Evolutionary conservation across 2,888 invertebrate species (phyloP).

Genomic region (Frankliniella intonsa): DNA sequence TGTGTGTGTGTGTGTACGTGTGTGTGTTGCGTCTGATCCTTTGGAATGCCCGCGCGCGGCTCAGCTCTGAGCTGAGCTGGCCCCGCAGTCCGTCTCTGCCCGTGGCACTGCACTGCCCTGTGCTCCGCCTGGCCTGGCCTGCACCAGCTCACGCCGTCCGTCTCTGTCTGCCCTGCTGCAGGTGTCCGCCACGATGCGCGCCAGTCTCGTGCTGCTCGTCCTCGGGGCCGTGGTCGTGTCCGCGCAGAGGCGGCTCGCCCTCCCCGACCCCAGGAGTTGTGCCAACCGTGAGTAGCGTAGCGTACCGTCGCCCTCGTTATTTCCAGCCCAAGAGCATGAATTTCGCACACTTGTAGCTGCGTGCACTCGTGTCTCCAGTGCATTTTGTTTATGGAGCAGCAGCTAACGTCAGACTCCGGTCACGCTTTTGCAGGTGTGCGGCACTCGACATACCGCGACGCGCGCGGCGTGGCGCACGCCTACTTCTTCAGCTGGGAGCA

Average conservation of each 20-base stretch:
- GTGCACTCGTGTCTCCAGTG: background rate
- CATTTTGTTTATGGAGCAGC: too few species aligned
- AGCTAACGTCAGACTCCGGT: too few species aligned
- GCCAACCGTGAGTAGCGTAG: slow-evolving; percentile 82
- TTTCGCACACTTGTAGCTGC: background rate
- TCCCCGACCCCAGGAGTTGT: slow-evolving; percentile 85
- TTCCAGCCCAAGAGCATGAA: too few species aligned
- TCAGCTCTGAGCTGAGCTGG: too few species aligned
- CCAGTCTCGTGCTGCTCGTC: slow-evolving; percentile 55
- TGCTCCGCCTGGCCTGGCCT: too few species aligned
- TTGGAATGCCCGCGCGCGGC: background rate
- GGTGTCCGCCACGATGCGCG: background rate
- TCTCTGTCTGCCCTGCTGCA: background rate
- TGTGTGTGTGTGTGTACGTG: background rate
- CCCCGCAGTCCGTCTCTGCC: background rate
- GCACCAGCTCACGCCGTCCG: background rate
- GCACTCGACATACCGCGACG: slow-evolving; percentile 82
- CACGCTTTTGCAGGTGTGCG: slow-evolving; percentile 62
- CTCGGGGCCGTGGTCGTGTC: slow-evolving; percentile 61
- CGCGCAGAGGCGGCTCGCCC: slow-evolving; percentile 77
- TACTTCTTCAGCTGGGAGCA: slow-evolving; percentile 95
- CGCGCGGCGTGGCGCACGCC: slow-evolving; percentile 79
- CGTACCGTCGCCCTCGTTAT: slow-evolving; percentile 15
- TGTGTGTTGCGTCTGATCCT: background rate
- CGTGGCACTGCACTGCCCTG: too few species aligned